A percentile compares a stretch with the other conserved stretches of the same genome.
Evolutionary conservation across 2,113 vertebrate species (phyloP).

Genomic region (Campylomormyrus numenius): DNA sequence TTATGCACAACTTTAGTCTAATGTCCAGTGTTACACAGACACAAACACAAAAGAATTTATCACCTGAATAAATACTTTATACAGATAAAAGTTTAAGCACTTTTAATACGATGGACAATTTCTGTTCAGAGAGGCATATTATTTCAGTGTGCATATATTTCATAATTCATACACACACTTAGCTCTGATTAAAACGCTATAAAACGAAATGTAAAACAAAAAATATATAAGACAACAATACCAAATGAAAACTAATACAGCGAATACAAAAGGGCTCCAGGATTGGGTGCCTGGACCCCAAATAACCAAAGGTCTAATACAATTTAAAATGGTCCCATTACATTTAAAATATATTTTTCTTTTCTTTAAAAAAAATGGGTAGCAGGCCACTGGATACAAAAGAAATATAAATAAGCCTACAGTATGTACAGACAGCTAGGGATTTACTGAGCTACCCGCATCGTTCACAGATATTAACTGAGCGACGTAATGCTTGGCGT

Average conservation of each 20-base stretch:
- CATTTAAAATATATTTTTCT: constrained; percentile 55
- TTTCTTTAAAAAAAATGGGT: constrained; percentile 26
- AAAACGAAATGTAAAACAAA: constrained; percentile 34
- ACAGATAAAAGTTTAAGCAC: constrained; percentile 63
- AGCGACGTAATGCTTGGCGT: neutral
- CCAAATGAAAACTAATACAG: constrained; percentile 11
- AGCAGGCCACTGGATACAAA: constrained; percentile 52
- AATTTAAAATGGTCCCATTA: constrained; percentile 66
- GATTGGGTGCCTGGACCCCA: neutral
- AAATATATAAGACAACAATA: constrained; percentile 54
- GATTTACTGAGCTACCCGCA: neutral
- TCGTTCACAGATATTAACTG: neutral
- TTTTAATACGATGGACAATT: constrained; percentile 67
- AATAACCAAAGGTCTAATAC: constrained; percentile 37
- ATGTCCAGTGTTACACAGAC: neutral
- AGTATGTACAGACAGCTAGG: constrained; percentile 60
- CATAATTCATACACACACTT: constrained; percentile 55
- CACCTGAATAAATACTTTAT: neutral
- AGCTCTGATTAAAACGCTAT: constrained; percentile 62
- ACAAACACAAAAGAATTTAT: neutral
- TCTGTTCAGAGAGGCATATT: constrained; percentile 66
- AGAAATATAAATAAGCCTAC: constrained; percentile 68
- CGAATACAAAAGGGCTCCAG: constrained; percentile 11
- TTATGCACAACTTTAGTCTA: neutral
- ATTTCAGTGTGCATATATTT: constrained; percentile 75